Percentiles rank a stretch among this genome's conserved stretches.
Evolutionary conservation across 2,797 vertebrate genomes (phyloP).

Genomic region (Labroides dimidiatus): DNA sequence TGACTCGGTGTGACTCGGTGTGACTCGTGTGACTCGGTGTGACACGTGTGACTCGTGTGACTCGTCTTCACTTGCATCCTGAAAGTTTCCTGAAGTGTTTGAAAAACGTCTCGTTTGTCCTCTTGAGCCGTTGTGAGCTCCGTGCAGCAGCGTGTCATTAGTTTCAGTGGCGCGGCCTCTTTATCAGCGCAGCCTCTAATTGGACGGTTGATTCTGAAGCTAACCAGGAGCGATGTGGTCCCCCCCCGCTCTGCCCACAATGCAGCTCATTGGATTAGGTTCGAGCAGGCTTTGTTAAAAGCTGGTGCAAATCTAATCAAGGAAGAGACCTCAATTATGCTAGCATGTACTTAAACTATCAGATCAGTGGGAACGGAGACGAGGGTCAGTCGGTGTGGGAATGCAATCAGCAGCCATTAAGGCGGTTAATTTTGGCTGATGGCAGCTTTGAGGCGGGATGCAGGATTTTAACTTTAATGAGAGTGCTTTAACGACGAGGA

Average conservation of each 20-base stretch:
- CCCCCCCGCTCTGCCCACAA: constrained; percentile 59
- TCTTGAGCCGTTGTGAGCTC: too few species aligned
- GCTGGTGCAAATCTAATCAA: constrained; percentile 83
- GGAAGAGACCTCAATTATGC: constrained; percentile 77
- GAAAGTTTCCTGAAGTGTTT: too few species aligned
- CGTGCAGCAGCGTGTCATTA: too few species aligned
- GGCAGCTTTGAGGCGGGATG: constrained; percentile 68
- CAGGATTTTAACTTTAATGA: constrained; percentile 67
- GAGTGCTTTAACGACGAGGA: constrained; percentile 57
- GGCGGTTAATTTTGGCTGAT: constrained; percentile 73
- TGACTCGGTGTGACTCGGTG: too few species aligned
- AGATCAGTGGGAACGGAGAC: constrained; percentile 59
- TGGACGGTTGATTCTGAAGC: constrained; percentile 47
- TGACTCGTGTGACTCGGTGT: too few species aligned
- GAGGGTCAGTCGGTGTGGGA: constrained; percentile 44
- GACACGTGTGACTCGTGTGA: too few species aligned
- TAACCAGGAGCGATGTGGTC: constrained; percentile 73
- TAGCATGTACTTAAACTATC: constrained; percentile 79
- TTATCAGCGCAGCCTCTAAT: constrained; percentile 53
- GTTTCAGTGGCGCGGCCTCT: constrained; percentile 16
- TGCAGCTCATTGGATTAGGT: constrained; percentile 79
- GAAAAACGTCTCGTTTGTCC: too few species aligned
- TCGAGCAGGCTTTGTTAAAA: constrained; percentile 80
- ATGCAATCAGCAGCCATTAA: constrained; percentile 71
- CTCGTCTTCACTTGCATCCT: too few species aligned